Percentiles rank a stretch among this genome's conserved stretches.
Conservation (phyloP, 2,888 invertebrate species). For the Calephelis perditalis region DNA sequence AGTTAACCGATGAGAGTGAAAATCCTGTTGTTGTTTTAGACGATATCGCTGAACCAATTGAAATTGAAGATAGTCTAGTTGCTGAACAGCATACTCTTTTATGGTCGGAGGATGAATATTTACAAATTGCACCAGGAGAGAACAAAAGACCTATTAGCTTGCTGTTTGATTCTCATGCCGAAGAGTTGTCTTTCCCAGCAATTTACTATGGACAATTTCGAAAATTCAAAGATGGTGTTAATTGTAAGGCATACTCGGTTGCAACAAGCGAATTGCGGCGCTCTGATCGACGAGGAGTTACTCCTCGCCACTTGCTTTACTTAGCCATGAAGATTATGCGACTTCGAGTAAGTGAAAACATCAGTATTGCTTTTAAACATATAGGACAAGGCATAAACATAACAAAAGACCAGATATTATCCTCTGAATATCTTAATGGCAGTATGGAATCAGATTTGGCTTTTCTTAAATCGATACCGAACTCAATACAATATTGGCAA, state of each 20-base stretch:
- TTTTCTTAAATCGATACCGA: constrained; percentile 36
- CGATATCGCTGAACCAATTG: constrained; percentile 33
- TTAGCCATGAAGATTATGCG: constrained; percentile 40
- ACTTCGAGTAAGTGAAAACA: constrained; percentile 23
- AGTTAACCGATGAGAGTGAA: constrained; percentile 22
- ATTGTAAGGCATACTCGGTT: constrained; percentile 36
- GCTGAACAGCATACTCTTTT: constrained; percentile 29
- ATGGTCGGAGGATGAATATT: constrained; percentile 23
- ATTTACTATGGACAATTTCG: constrained; percentile 41
- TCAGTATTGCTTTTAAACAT: constrained; percentile 22
- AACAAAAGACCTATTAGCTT: constrained; percentile 17
- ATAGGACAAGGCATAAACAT: constrained; percentile 15
- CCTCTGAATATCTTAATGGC: constrained; percentile 14
- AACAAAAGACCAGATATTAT: constrained; percentile 13
- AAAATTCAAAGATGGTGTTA: constrained; percentile 30
- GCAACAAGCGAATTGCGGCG: constrained; percentile 40
- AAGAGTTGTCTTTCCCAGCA: constrained; percentile 29
- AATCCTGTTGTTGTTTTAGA: constrained; percentile 19
- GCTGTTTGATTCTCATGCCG: constrained; percentile 26
- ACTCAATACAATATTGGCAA: constrained; percentile 18
- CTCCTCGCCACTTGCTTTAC: constrained; percentile 39
- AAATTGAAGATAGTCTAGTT: constrained; percentile 29
- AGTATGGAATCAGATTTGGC: constrained; percentile 33
- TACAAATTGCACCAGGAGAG: constrained; percentile 18
- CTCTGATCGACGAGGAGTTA: constrained; percentile 39